Percentiles rank a stretch among this genome's conserved stretches.
These are phyloP conservation scores for Brachypteracias leptosomus DNA, from an alignment of 2,113 vertebrate species.

Conservation along the genomic window DNA sequence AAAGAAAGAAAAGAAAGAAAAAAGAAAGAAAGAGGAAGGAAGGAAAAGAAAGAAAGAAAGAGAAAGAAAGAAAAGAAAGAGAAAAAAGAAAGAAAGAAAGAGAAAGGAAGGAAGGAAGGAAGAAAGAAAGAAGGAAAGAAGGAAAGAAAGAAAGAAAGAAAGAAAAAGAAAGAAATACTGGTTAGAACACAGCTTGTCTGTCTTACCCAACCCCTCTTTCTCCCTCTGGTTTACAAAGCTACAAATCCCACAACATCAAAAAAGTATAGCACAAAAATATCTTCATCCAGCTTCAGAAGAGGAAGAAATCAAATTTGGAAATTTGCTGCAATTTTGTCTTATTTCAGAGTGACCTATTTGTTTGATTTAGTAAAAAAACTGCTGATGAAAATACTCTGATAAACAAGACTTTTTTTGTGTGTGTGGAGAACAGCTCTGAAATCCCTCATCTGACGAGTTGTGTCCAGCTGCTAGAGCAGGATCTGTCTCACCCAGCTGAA, in stretches of 20 bases:
- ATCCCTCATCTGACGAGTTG: rapidly evolving
- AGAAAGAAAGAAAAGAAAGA: too few relatives aligned
- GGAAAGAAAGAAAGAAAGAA: too few relatives aligned
- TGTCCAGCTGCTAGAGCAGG: background rate
- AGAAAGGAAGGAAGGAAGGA: too few relatives aligned
- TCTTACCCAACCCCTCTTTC: background rate
- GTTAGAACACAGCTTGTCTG: background rate
- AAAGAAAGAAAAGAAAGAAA: too few relatives aligned
- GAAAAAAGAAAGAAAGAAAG: too few relatives aligned
- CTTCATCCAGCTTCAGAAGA: background rate
- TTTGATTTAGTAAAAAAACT: background rate
- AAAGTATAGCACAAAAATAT: background rate
- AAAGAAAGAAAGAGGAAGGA: too few relatives aligned
- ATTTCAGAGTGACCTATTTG: background rate
- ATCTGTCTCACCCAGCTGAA: background rate
- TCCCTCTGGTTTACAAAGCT: background rate
- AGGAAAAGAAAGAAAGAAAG: too few relatives aligned
- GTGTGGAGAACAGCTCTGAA: background rate
- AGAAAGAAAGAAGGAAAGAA: too few relatives aligned
- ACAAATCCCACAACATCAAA: background rate
- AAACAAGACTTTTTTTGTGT: background rate
- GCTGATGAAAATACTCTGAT: background rate
- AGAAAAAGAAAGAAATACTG: background rate
- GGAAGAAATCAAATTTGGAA: background rate
- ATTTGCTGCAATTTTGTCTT: background rate